Base-by-base conservation (phyloP, 1,140 invertebrate genomes). In the Lasaia peninsularis region DNA sequence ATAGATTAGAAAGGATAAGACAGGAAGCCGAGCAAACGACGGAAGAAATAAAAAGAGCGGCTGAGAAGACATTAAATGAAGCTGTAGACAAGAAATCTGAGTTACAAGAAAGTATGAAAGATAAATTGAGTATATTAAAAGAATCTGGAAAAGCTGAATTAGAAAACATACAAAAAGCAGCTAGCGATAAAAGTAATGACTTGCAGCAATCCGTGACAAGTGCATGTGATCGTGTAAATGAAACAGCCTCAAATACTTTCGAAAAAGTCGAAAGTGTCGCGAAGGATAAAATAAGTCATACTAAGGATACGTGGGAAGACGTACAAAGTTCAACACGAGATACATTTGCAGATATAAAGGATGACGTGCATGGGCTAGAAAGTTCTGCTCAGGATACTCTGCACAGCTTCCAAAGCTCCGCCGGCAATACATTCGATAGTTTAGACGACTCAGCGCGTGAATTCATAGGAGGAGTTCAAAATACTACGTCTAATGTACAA, bases 401-500 rank as follows among this genome's bases (percentile, higher is more conserved):
- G 21, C 81, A 77, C 54, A 86, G 83, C 56, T 84, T 88, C 62
- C 85, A 88, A 52, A 88, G 85, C 65, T 88, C 85, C 6, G 83
- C 85, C 2, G 83, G 83, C 0, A 81, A 88, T 55, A 88, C 85
- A 9, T 88, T 88, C 32, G 85, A 86, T 51, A 88, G 85, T 56
- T 69, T 88, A 33, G 85, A 86, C 16, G 80, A 88, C 59, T 86
- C 82, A 1, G 74, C 75, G 0, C 69, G 65, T 9, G 84, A 85
- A 60, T 64, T 76, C 24, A 54, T 72, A 8, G 69, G 75, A 5
- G 75, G 62, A 50, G 70, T 69, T 4, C 75, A 83, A 32, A 69
- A 55, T 28, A 58, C 73, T 16, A 57, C 61, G 10, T 60, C 64
- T 6, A 77, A 74, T 14, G 63, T 58, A 11, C 74, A 78, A 21